Evolutionary conservation across 2,113 vertebrate genomes (phyloP).

Genomic region (Cromileptes altivelis): DNA sequence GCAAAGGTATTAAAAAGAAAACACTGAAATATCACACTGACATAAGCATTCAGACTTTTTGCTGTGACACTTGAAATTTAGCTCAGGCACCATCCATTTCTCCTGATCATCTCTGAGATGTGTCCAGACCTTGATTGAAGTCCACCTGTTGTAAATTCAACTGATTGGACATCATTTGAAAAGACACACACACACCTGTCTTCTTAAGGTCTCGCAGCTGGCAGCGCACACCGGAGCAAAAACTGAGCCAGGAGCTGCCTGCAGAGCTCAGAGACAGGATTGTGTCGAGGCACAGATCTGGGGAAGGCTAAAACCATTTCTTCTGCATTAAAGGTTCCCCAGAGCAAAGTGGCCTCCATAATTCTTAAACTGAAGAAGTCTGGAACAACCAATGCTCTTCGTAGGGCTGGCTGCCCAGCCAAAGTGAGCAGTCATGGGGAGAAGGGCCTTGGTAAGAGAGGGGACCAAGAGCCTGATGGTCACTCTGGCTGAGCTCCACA

Average conservation of each 20-base stretch:
- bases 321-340: neutral
- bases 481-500: no score
- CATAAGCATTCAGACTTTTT: neutral
- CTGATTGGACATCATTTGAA: neutral
- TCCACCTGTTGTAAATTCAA: neutral
- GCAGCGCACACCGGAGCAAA: neutral
- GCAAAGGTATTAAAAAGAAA: neutral
- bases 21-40: no score
- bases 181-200: neutral
- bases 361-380: neutral
- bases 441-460: no score
- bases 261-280: neutral
- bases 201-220: neutral
- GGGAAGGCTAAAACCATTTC: neutral
- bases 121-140: neutral
- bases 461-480: no score
- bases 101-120: neutral
- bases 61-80: neutral
- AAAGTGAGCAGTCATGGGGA: neutral
- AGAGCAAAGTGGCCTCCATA: neutral
- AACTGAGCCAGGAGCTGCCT: neutral
- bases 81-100: neutral
- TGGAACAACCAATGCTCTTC: neutral
- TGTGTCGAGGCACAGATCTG: neutral
- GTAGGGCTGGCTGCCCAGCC: neutral